phyloP scores from a whole-genome alignment of 2,113 vertebrate genomes.

The Stigmatopora argus region DNA sequence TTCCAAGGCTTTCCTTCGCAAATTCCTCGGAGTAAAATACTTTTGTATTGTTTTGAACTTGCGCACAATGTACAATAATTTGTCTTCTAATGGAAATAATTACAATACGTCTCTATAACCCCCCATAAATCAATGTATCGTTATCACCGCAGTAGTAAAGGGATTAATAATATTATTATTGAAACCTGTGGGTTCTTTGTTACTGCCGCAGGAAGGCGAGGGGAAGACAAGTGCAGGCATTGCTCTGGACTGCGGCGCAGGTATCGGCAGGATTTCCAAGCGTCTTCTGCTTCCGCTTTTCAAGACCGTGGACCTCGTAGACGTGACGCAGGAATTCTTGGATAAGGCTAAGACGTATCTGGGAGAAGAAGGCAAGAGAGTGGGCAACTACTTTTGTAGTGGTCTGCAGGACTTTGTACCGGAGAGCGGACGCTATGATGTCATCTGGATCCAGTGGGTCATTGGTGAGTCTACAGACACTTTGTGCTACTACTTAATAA shows the following conservation, averaged over 20 bases:
- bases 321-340: conserved; percentile 89
- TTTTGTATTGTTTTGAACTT: too few species aligned
- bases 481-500: too few species aligned
- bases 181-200: background rate
- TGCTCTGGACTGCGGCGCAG: conserved; percentile 91
- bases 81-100: too few species aligned
- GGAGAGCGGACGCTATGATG: conserved; percentile 78
- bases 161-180: background rate
- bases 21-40: conserved; percentile 82
- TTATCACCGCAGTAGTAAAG: too few species aligned
- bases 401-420: conserved; percentile 93
- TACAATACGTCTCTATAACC: too few species aligned
- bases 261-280: conserved; percentile 93
- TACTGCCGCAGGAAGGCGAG: conserved; percentile 73
- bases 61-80: too few species aligned
- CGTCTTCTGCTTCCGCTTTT: conserved; percentile 88
- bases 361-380: conserved; percentile 81
- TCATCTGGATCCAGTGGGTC: conserved; percentile 99
- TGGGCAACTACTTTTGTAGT: conserved; percentile 85
- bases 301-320: conserved; percentile 86
- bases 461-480: conserved; percentile 77
- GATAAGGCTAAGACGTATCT: conserved; percentile 85
- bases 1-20: conserved; percentile 87
- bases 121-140: too few species aligned
- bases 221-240: conserved; percentile 74